Conservation (phyloP, 2,113 vertebrate genomes). For the Catharus bicknelli region DNA sequence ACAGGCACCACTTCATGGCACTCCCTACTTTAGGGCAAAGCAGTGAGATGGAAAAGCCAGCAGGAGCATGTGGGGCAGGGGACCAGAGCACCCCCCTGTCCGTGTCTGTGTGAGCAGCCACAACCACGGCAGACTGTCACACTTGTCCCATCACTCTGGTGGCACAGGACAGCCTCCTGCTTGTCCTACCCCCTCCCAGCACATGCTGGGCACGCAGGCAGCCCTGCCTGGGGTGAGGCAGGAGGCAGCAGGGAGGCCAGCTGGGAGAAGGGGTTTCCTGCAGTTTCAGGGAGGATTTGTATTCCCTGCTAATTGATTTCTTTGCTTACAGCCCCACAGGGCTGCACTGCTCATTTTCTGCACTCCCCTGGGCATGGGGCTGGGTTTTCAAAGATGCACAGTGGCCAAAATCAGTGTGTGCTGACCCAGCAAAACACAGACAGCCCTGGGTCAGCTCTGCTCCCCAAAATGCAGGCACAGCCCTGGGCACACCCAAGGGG, state of each 20-base stretch:
- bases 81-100: background rate
- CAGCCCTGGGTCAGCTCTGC: background rate
- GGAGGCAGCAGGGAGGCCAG: background rate
- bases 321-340: background rate
- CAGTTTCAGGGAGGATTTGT: background rate
- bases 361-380: accelerated
- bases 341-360: background rate
- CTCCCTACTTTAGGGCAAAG: no score
- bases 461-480: background rate
- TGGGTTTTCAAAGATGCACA: accelerated
- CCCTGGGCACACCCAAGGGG: background rate
- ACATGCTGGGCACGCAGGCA: background rate
- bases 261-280: background rate
- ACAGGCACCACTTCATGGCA: accelerated
- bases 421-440: background rate
- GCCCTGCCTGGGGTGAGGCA: background rate
- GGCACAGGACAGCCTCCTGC: background rate
- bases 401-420: background rate
- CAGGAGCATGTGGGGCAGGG: background rate
- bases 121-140: background rate
- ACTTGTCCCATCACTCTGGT: background rate
- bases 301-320: background rate
- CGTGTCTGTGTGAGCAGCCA: background rate
- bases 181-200: background rate
- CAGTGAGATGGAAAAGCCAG: background rate